phyloP scores from a whole-genome alignment of 2,888 invertebrate species.

The Stegophylla sp. region DNA sequence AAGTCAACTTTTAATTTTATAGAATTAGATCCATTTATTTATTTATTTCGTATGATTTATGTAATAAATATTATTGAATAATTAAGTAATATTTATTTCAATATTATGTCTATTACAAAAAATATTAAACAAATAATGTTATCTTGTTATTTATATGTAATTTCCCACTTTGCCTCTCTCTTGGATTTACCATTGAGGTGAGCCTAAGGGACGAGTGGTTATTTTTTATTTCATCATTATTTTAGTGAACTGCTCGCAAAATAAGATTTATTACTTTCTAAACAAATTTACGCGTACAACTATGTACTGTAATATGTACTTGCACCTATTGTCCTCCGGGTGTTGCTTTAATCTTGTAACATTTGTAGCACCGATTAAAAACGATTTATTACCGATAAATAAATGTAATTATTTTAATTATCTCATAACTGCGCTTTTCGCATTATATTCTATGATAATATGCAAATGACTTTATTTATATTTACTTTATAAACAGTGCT shows the following conservation, averaged over 20 bases:
- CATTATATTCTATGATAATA: slow-evolving; percentile 13
- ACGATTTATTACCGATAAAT: slow-evolving; percentile 21
- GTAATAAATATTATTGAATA: too few relatives aligned
- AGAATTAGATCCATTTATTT: too few relatives aligned
- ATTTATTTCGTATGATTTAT: too few relatives aligned
- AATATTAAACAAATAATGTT: too few relatives aligned
- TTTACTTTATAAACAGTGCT: not conserved
- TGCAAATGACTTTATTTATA: not conserved
- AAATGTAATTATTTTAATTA: slow-evolving; percentile 31
- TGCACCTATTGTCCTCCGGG: slow-evolving; percentile 12
- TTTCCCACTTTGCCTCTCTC: too few relatives aligned
- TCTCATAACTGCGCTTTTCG: not conserved
- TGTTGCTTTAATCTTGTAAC: not conserved
- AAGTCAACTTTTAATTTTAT: too few relatives aligned
- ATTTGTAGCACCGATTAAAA: slow-evolving; percentile 22
- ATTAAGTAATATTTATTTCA: too few relatives aligned
- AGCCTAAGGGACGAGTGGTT: not conserved
- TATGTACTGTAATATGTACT: not conserved
- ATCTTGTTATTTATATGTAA: too few relatives aligned
- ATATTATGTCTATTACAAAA: too few relatives aligned
- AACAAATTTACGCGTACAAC: not conserved
- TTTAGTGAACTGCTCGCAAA: not conserved
- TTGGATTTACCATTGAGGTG: not conserved
- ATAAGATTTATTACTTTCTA: slow-evolving; percentile 40
- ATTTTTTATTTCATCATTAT: not conserved